Conservation (phyloP, 2,888 invertebrate genomes). For the Sabatieria punctata region DNA sequence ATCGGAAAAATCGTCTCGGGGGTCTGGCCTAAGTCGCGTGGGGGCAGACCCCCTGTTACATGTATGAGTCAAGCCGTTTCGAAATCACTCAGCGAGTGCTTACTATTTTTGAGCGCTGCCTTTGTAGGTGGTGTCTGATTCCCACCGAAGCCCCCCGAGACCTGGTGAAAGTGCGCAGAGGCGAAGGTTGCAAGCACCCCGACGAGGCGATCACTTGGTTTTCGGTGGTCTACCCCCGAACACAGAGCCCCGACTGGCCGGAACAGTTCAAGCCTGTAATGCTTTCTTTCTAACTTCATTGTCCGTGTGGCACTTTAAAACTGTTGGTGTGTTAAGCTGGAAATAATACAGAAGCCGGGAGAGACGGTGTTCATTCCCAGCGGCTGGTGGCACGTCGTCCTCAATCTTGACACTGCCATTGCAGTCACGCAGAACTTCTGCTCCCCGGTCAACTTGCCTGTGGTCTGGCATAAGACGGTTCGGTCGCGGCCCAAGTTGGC, state of each 20-base stretch:
- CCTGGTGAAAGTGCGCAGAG: conserved; percentile 72
- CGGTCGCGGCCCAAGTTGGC: conserved; percentile 87
- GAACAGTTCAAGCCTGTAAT: conserved; percentile 64
- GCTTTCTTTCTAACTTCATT: background rate
- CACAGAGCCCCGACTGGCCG: conserved; percentile 74
- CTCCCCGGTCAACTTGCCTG: conserved; percentile 81
- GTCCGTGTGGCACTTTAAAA: background rate
- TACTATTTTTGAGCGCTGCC: too few relatives aligned
- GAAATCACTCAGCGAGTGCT: too few relatives aligned
- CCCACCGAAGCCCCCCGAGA: conserved; percentile 92
- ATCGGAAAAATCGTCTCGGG: too few relatives aligned
- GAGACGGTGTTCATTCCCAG: conserved; percentile 96
- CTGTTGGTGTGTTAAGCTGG: conserved; percentile 46
- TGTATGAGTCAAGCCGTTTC: too few relatives aligned
- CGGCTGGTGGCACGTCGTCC: conserved; percentile 99
- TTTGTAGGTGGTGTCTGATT: conserved; percentile 81
- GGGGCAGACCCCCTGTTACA: too few relatives aligned
- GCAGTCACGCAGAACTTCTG: conserved; percentile 93
- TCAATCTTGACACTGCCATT: conserved; percentile 84
- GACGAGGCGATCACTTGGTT: conserved; percentile 99
- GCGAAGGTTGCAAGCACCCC: conserved; percentile 84
- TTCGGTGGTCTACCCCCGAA: conserved; percentile 76
- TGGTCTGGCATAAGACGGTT: conserved; percentile 95
- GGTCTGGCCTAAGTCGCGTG: too few relatives aligned
- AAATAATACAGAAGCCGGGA: conserved; percentile 76